Evolutionary conservation across 2,113 vertebrate genomes (phyloP).

Genomic region (Melanotaenia duboulayi): DNA sequence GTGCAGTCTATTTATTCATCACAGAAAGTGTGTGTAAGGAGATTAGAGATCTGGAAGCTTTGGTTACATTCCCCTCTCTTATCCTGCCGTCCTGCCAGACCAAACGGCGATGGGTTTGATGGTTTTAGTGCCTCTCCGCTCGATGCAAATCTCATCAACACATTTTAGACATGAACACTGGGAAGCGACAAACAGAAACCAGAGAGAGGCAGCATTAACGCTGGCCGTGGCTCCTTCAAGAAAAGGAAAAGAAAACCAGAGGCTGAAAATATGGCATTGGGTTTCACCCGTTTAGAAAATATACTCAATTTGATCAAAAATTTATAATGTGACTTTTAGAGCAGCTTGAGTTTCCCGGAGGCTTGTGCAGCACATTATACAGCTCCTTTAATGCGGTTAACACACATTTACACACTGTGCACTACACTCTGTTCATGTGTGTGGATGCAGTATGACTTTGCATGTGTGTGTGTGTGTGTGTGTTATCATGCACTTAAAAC

Average conservation of each 20-base stretch:
- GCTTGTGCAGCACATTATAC: conserved; percentile 65
- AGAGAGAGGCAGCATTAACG: conserved; percentile 88
- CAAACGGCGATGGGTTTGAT: conserved; percentile 74
- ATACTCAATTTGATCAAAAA: conserved; percentile 98
- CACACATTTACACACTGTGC: conserved; percentile 54
- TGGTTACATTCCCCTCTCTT: conserved; percentile 86
- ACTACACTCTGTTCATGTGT: conserved; percentile 41
- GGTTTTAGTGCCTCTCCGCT: conserved; percentile 90
- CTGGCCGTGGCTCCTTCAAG: conserved; percentile 85
- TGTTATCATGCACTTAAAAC: background rate
- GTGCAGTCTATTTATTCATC: conserved; percentile 64
- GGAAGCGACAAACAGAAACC: conserved; percentile 75
- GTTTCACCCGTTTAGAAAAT: conserved; percentile 96
- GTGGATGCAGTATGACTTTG: conserved; percentile 22
- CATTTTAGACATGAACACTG: conserved; percentile 89
- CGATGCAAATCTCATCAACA: conserved; percentile 94
- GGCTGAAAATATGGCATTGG: conserved; percentile 94
- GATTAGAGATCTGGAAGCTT: conserved; percentile 86
- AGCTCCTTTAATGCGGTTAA: conserved; percentile 91
- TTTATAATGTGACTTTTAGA: conserved; percentile 94
- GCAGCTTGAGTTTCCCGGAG: conserved; percentile 92
- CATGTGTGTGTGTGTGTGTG: conserved; percentile 43
- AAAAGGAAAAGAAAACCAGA: conserved; percentile 92
- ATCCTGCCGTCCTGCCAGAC: conserved; percentile 63
- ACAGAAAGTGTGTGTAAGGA: conserved; percentile 51